Base-by-base conservation (phyloP, 2,113 vertebrate genomes). In the Todiramphus saurophagus region DNA sequence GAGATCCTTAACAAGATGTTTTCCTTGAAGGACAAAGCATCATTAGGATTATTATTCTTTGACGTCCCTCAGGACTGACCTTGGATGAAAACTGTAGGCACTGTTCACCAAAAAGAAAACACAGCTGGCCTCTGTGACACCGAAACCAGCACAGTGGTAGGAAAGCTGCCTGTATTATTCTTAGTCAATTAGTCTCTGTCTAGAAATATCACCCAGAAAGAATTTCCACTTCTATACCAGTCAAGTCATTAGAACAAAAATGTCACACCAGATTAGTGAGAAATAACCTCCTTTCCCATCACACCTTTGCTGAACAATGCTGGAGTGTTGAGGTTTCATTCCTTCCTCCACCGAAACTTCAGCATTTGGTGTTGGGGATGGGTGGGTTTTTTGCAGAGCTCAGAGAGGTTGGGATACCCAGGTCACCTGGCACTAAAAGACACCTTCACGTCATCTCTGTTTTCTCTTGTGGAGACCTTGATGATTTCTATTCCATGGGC, bases 51-150 rank as follows among this genome's bases (percentile, higher is more conserved):
- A 80, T 94, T 96, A 78, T 92, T 94, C 85, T 90, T 75, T 91
- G 84, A 50, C 12, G 5, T 92, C 87, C 76, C 79, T 91, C 69
- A 62, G 90, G 90, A 90, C 84, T 94, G 92, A 80, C 92, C 75
- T 80, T 74, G 89, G 80, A 93, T 95, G 94, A 93, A 94, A 96
- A 89, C 91, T 55, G 72, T 80, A 93, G 76, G 69, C 83, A 94
- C 73, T 88, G 66, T 82, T 96, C 85, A 91, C 50, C 8, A 43
- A 66, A 96, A 96, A 90, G 91, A 93, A 97, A 97, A 97, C 96
- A 96, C 96, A 97, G 96, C 96, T 96, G 96, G 95, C 87, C 94
- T 80, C 59, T 3, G 20, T 87, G 89, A 86, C 93, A 95, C 92
- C 48, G 93, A 95, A 87, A 77, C 90, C 59, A 95, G 87, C 41